Evolutionary conservation across 1,140 invertebrate species (phyloP).

Genomic region (Bombus affinis): DNA sequence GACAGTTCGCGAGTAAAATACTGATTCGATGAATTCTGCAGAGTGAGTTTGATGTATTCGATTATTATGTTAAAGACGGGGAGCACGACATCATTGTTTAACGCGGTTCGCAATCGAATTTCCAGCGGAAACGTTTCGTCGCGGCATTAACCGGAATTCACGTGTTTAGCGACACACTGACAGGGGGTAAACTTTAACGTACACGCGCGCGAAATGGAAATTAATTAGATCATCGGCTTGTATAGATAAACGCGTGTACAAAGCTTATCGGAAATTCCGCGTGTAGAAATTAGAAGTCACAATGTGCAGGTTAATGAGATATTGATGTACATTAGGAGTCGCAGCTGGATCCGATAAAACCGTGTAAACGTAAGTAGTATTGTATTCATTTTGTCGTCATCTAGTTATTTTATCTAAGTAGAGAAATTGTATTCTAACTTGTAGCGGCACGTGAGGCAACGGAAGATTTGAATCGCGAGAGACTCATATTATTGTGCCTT

Average conservation of each 20-base stretch:
- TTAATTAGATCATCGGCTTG: constrained; percentile 34
- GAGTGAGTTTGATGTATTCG: background rate
- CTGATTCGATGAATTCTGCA: background rate
- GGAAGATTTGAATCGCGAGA: no score
- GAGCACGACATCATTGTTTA: background rate
- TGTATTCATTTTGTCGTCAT: no score
- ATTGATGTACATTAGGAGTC: background rate
- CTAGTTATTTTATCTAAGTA: background rate
- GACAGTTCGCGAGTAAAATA: no score
- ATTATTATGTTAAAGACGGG: constrained; percentile 19
- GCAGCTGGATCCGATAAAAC: background rate
- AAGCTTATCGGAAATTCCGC: background rate
- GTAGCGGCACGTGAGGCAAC: no score
- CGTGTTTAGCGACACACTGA: constrained; percentile 19
- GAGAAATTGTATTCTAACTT: background rate
- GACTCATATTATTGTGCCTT: no score
- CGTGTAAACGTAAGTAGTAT: background rate
- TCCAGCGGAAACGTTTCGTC: constrained; percentile 28
- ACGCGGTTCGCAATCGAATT: constrained; percentile 17
- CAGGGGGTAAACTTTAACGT: constrained; percentile 13
- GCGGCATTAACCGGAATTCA: constrained; percentile 30
- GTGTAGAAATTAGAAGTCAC: constrained; percentile 18
- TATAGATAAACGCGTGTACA: constrained; percentile 12
- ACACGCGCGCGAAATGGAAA: constrained; percentile 24
- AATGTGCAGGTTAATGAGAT: background rate